Evolutionary conservation across 2,888 invertebrate genomes (phyloP).

Genomic region (Ephialtes manifestator): DNA sequence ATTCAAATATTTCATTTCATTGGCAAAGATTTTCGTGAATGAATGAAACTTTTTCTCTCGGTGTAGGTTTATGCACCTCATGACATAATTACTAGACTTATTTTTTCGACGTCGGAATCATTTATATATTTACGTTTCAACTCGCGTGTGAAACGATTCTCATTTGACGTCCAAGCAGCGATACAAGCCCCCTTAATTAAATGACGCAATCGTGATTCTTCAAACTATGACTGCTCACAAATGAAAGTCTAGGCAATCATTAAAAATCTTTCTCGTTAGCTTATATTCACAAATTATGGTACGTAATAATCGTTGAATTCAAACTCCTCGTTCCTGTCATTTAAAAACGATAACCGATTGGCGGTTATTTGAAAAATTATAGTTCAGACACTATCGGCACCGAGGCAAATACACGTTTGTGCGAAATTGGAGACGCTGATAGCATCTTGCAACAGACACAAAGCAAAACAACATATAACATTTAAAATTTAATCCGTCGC

Average conservation of each 20-base stretch:
- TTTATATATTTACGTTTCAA: no score
- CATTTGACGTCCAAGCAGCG: no score
- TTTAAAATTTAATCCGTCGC: not conserved
- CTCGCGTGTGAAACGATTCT: no score
- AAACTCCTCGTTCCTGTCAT: not conserved
- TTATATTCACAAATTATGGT: not conserved
- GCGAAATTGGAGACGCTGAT: slow-evolving; percentile 25
- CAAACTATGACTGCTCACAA: not conserved
- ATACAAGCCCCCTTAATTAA: not conserved
- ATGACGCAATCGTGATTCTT: not conserved
- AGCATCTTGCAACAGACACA: not conserved
- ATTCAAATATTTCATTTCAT: no score
- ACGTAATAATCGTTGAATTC: not conserved
- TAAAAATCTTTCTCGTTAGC: not conserved
- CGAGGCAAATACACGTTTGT: not conserved
- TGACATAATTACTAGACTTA: no score
- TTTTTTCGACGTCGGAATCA: no score
- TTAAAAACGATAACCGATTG: not conserved
- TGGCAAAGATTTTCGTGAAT: no score
- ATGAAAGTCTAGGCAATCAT: not conserved
- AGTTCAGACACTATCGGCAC: not conserved
- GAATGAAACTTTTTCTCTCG: no score
- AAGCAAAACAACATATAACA: not conserved
- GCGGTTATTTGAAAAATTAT: slow-evolving; percentile 23
- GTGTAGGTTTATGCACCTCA: no score